Conservation (phyloP, 2,888 invertebrate species). For the Dyspetes luteomarginatus region DNA sequence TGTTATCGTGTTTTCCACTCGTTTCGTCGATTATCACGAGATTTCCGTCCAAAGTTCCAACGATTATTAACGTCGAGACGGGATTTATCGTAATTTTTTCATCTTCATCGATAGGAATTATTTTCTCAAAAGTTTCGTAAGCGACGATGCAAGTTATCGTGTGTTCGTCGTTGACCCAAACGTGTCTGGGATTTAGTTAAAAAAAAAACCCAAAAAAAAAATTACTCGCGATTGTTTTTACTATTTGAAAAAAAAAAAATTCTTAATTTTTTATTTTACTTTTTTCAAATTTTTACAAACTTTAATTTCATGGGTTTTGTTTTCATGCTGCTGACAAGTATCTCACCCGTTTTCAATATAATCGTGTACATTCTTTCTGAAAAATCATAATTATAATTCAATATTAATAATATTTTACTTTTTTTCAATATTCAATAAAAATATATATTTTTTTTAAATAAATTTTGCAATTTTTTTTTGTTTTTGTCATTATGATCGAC, state of each 20-base stretch:
- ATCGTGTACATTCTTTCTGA: constrained; percentile 70
- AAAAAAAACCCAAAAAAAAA: background rate
- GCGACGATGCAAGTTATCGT: constrained; percentile 70
- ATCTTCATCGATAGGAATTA: constrained; percentile 20
- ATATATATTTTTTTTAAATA: too few species aligned
- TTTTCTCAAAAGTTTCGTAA: constrained; percentile 65
- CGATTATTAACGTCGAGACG: constrained; percentile 67
- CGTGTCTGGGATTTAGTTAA: constrained; percentile 62
- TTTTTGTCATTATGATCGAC: background rate
- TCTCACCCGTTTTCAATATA: constrained; percentile 68
- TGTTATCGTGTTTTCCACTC: constrained; percentile 67
- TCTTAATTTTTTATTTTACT: too few species aligned
- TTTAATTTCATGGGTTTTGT: constrained; percentile 69
- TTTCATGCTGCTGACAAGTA: constrained; percentile 67
- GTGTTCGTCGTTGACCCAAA: constrained; percentile 68
- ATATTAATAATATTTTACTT: constrained; percentile 10
- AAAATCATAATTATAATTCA: constrained; percentile 3
- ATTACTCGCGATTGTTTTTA: background rate
- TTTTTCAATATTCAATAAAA: background rate
- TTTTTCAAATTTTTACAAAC: constrained; percentile 54
- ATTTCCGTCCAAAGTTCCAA: constrained; percentile 70
- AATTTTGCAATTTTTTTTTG: background rate
- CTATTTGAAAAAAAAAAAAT: background rate
- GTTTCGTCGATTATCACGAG: constrained; percentile 67
- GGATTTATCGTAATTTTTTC: constrained; percentile 53